phyloP scores from a whole-genome alignment of 2,888 invertebrate genomes.

The Lithophane ornitopus region DNA sequence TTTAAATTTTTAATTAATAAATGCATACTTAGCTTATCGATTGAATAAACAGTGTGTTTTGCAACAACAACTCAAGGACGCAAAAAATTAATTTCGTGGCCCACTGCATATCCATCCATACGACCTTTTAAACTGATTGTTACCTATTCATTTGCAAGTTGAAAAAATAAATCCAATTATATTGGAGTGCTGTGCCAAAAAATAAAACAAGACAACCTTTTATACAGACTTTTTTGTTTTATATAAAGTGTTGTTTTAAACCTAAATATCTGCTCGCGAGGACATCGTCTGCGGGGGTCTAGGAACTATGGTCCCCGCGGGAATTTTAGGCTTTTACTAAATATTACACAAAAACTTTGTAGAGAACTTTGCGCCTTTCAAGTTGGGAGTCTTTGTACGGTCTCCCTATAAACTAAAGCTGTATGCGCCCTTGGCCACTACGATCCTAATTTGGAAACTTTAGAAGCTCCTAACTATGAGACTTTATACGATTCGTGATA shows the following conservation, averaged over 20 bases:
- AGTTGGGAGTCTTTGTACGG: constrained; percentile 50
- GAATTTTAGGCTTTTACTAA: constrained; percentile 64
- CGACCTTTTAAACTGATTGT: constrained; percentile 64
- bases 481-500: constrained; percentile 54
- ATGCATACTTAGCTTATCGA: background rate
- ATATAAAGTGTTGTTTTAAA: constrained; percentile 39
- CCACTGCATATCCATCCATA: constrained; percentile 46
- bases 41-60: constrained; percentile 28
- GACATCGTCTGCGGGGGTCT: constrained; percentile 13
- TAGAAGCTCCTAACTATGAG: constrained; percentile 53
- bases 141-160: constrained; percentile 63
- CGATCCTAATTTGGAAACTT: constrained; percentile 66
- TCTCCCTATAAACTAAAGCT: constrained; percentile 56
- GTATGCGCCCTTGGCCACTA: constrained; percentile 58
- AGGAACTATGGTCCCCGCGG: constrained; percentile 38
- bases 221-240: constrained; percentile 39
- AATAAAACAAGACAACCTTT: constrained; percentile 50
- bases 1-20: background rate
- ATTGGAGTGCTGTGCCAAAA: constrained; percentile 54
- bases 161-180: constrained; percentile 58
- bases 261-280: constrained; percentile 23
- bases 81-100: constrained; percentile 59
- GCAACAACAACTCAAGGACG: constrained; percentile 25
- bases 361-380: constrained; percentile 46
- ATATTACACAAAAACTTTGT: constrained; percentile 63